Evolutionary conservation across 2,797 vertebrate species (phyloP).

Genomic region (Chrosomus eos): DNA sequence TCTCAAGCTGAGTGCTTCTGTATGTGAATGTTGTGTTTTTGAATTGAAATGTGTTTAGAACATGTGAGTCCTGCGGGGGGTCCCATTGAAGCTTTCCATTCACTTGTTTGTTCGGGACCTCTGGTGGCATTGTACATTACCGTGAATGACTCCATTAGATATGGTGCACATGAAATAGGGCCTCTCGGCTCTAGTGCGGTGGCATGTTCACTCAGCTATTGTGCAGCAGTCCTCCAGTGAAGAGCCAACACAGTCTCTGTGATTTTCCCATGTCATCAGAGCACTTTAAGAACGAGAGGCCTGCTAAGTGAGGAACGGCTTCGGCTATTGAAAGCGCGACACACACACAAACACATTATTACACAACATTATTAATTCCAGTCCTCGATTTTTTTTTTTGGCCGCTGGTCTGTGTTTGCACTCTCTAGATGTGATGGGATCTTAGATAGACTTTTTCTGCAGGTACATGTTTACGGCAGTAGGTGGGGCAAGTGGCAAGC

Average conservation of each 20-base stretch:
- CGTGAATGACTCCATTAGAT: slow-evolving; percentile 74
- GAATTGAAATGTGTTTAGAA: slow-evolving; percentile 45
- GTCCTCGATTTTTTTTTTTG: neutral
- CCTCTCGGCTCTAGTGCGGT: slow-evolving; percentile 29
- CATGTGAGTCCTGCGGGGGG: slow-evolving; percentile 20
- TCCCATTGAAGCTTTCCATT: slow-evolving; percentile 40
- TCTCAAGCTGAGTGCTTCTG: slow-evolving; percentile 62
- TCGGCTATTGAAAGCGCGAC: neutral
- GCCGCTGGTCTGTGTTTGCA: neutral
- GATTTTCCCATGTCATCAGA: slow-evolving; percentile 60
- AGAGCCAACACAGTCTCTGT: slow-evolving; percentile 26
- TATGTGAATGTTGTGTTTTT: slow-evolving; percentile 55
- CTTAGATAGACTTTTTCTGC: neutral
- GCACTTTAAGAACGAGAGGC: slow-evolving; percentile 52
- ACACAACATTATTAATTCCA: neutral
- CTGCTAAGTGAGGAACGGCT: slow-evolving; percentile 14
- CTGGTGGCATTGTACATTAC: slow-evolving; percentile 71
- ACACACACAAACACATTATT: neutral
- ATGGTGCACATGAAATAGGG: slow-evolving; percentile 52
- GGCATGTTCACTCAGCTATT: slow-evolving; percentile 39
- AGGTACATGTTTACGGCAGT: neutral
- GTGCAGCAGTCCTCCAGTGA: neutral
- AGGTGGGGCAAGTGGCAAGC: neutral
- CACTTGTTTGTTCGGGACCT: slow-evolving; percentile 58
- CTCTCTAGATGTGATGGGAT: neutral